Evolutionary conservation across 2,888 invertebrate genomes (phyloP), one percentile per base, ranked within the genome.

Genomic region (Phyllotreta striolata): DNA sequence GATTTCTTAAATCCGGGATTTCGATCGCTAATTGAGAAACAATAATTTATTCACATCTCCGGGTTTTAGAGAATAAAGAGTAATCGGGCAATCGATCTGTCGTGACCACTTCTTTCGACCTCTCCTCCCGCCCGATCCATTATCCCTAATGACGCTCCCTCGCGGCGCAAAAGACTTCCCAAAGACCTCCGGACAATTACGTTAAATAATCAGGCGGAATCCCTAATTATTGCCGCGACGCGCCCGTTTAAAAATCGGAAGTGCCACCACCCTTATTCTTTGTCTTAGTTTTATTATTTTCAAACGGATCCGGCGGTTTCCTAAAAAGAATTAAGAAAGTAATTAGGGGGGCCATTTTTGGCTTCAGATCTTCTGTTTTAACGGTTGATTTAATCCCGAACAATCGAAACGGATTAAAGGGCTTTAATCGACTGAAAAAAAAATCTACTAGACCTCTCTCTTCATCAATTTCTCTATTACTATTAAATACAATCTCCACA

Each of bases 91-190:
- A 62, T 57, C 73, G 75, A 69, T 72, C 74, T 72, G 67, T 71
- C 67, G 73, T 78, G 77, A 76, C 76, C 76, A 76, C 74, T 72
- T 77, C 77, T 78, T 77, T 74, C 77, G 72, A 75, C 73, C 70
- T n/a, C n/a, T n/a, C n/a, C 74, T 74, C 73, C 72, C 63, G 65
- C 77, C 76, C 79, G 24, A 80, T 80, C 77, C 76, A 80, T 80
- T 80, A 80, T 79, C 78, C 78, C 77, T 80, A 80, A 80, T 80
- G 80, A 79, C 80, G 78, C 77, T 76, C 77, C 76, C 79, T 76
- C 4, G 24, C 24, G 24, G 2, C 4, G 24, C 24, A 4, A 76
- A 78, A 78, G 78, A 78, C 77, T 77, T 74, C 66, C 63, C n/a
- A n/a, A 73, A 75, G 74, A 72, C 73, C 71, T 73, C 24, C 24